Base-by-base conservation (phyloP, 1,140 invertebrate genomes). In the Aphaenogaster ashmeadi region DNA sequence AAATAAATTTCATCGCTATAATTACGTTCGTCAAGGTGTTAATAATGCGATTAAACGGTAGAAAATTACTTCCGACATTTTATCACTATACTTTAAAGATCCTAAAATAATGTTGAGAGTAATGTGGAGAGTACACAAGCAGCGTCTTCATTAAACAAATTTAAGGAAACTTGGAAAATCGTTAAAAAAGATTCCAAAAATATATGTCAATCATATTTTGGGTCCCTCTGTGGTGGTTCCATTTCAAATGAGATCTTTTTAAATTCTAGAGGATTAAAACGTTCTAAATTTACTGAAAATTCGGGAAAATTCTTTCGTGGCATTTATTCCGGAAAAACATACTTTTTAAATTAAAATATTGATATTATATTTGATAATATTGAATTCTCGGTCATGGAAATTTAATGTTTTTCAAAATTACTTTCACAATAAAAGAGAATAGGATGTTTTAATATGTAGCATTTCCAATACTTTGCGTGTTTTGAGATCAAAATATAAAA, bases 21-120 rank as follows among this genome's bases (percentile, higher is more conserved):
- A 67, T 67, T 50, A 79, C 33, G 18, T n/a, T 66, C 56, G 56
- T 36, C 41, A 47, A 47, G 27, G 52, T 41, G 36, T 72, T 72
- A 44, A 27, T 77, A 67, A 80, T 52, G 27, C 44, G 33, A 80
- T 50, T 80, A 67, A 67, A 80, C 18, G 18, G 15, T 50, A 15
- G 58, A 44, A 33, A 62, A 78, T 62, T 62, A 78, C 38, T n/a
- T 78, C 5, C 1, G 56, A 33, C 38, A n/a, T 62, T 62, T 33
- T 62, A 21, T 44, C 38, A 33, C 15, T 60, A n/a, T 78, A 3
- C 2, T 78, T 44, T 62, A 60, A n/a, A 2, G 41, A 33, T 78
- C 4, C 1, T 33, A 58, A 21, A 27, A 6, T 56, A 75, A 62
- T 36, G 15, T 7, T 47, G 5, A n/a, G 36, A 62, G 38, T 44